These are phyloP conservation scores for Gerris buenoi DNA, from an alignment of 1,140 invertebrate genomes.

Conservation along the genomic window DNA sequence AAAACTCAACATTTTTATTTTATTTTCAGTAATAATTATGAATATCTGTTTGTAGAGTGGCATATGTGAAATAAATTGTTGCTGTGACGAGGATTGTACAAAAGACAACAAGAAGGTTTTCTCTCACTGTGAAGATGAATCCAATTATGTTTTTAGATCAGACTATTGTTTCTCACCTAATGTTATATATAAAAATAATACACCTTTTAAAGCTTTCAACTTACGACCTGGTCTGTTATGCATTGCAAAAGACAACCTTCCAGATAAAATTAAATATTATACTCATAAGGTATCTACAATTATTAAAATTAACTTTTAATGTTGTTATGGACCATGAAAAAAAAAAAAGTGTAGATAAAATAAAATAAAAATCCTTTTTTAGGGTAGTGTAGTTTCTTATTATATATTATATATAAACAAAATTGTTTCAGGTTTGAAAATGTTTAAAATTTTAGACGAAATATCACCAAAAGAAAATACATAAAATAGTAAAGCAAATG, in stretches of 20 bases:
- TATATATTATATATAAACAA: neutral
- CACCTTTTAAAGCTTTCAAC: slow-evolving; percentile 27
- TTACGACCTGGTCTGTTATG: slow-evolving; percentile 39
- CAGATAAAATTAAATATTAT: slow-evolving; percentile 20
- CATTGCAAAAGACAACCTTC: slow-evolving; percentile 39
- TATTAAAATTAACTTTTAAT: neutral
- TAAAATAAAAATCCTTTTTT: neutral
- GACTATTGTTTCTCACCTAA: slow-evolving; percentile 6
- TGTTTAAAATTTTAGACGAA: too few relatives aligned
- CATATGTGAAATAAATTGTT: slow-evolving; percentile 57
- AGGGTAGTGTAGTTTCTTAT: too few relatives aligned
- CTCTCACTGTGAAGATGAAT: slow-evolving; percentile 30
- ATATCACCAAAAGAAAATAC: too few relatives aligned
- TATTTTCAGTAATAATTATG: too few relatives aligned
- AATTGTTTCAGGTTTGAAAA: neutral
- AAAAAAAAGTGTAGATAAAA: neutral
- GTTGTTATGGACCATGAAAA: neutral
- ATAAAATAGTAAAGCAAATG: too few relatives aligned
- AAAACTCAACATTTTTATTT: too few relatives aligned
- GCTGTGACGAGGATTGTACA: slow-evolving; percentile 53
- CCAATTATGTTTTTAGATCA: neutral
- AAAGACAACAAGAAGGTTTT: slow-evolving; percentile 39
- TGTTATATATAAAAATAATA: slow-evolving; percentile 33
- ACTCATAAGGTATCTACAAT: neutral
- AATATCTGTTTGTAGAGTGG: slow-evolving; percentile 30